Evolutionary conservation across 2,113 vertebrate genomes (phyloP).

Genomic region (Cavia aperea): DNA sequence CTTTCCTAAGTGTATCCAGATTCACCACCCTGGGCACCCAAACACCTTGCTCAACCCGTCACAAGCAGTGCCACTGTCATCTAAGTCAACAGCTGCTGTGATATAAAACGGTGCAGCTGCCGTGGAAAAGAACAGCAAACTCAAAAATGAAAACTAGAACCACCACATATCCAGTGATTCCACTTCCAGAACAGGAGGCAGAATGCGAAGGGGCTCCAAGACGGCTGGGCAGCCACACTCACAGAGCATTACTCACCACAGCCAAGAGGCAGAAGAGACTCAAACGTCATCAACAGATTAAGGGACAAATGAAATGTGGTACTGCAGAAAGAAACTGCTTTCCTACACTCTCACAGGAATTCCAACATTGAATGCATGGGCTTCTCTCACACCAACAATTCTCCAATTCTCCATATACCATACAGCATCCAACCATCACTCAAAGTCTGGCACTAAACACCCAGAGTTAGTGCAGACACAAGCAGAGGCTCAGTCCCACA

Average conservation of each 20-base stretch:
- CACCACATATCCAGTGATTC: not conserved
- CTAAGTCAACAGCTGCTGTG: not conserved
- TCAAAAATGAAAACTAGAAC: not conserved
- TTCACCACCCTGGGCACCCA: not conserved
- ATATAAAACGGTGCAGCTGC: not conserved
- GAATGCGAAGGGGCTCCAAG: not conserved
- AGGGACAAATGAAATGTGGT: not conserved
- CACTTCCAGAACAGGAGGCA: not conserved
- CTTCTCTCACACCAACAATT: not conserved
- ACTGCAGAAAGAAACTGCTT: not conserved
- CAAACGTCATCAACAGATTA: no score
- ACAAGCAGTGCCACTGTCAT: not conserved
- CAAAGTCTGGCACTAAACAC: not conserved
- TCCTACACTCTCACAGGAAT: not conserved
- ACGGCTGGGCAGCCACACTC: not conserved
- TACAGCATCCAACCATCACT: not conserved
- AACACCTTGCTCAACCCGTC: not conserved
- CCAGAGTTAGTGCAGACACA: not conserved
- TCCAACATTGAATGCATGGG: not conserved
- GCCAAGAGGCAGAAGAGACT: not conserved
- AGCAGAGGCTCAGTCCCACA: not conserved
- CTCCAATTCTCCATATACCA: not conserved
- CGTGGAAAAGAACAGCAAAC: not conserved
- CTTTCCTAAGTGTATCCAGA: not conserved
- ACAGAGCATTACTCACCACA: not conserved